Percentiles rank a stretch among this genome's conserved stretches.
phyloP scores from a whole-genome alignment of 2,888 invertebrate genomes.

The Malthinus seriepunctatus region DNA sequence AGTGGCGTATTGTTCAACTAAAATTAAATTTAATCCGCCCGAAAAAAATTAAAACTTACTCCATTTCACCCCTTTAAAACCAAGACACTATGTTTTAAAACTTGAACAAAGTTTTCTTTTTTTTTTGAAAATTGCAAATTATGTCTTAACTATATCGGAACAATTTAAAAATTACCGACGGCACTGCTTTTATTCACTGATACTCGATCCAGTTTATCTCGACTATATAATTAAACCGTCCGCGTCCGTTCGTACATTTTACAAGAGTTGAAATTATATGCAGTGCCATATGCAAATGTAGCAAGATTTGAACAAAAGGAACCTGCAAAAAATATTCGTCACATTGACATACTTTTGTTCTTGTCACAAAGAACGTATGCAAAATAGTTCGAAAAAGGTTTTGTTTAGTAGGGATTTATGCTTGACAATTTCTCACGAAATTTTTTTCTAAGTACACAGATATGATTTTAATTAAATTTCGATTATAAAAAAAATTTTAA shows the following conservation, averaged over 20 bases:
- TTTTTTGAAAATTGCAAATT: too few species aligned
- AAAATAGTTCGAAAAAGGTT: conserved; percentile 32
- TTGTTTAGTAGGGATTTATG: conserved; percentile 38
- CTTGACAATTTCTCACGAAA: conserved; percentile 38
- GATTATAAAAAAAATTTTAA: conserved; percentile 12
- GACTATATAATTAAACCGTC: conserved; percentile 30
- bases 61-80: too few species aligned
- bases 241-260: conserved; percentile 19
- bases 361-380: conserved; percentile 37
- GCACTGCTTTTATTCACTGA: conserved; percentile 13
- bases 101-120: too few species aligned
- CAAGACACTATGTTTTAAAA: too few species aligned
- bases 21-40: not conserved
- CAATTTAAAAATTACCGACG: conserved; percentile 9
- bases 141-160: too few species aligned
- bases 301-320: conserved; percentile 37
- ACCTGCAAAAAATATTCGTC: conserved; percentile 44
- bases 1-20: conserved; percentile 15
- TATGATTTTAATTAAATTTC: conserved; percentile 26
- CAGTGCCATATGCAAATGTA: conserved; percentile 42
- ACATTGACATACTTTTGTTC: conserved; percentile 41
- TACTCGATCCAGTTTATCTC: conserved; percentile 30
- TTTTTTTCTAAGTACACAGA: conserved; percentile 14
- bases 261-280: conserved; percentile 39
- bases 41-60: not conserved